A percentile compares a stretch with the other conserved stretches of the same genome.
These are phyloP conservation scores for Callionymus lyra DNA, from an alignment of 2,113 vertebrate genomes.

Conservation along the genomic window DNA sequence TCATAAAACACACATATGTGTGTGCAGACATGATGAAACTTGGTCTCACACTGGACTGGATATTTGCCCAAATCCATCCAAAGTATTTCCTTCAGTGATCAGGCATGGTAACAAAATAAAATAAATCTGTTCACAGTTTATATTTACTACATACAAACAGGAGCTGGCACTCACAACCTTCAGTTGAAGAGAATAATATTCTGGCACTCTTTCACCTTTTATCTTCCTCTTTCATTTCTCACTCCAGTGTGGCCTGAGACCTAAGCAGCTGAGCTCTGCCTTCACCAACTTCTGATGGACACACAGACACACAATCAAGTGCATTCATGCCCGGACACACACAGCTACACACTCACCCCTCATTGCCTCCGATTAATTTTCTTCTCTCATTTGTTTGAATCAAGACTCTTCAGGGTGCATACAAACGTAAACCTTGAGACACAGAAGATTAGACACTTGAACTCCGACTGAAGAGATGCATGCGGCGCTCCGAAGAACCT, in stretches of 20 bases:
- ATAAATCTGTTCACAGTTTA: too few species aligned
- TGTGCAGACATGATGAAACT: too few species aligned
- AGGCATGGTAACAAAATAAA: too few species aligned
- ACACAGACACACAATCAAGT: constrained; percentile 6
- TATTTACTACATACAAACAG: not conserved
- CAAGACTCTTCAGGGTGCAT: constrained; percentile 40
- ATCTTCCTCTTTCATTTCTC: constrained; percentile 54
- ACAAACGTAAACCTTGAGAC: constrained; percentile 55
- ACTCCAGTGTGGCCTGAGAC: constrained; percentile 24
- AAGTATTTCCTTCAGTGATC: too few species aligned
- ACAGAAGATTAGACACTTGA: constrained; percentile 54
- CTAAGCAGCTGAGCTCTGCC: constrained; percentile 43
- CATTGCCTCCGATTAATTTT: constrained; percentile 41
- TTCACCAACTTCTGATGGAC: constrained; percentile 20
- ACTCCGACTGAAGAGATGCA: constrained; percentile 41
- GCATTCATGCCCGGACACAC: not conserved
- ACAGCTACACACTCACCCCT: constrained; percentile 4
- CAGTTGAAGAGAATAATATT: constrained; percentile 75
- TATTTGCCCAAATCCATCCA: too few species aligned
- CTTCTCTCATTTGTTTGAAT: constrained; percentile 51
- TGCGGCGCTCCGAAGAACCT: constrained; percentile 45
- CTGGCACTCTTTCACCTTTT: constrained; percentile 75
- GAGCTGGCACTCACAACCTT: constrained; percentile 34
- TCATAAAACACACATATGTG: too few species aligned
- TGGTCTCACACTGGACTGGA: too few species aligned